Base-by-base conservation (phyloP, 2,888 invertebrate genomes). In the Sinohyriopsis cumingii region DNA sequence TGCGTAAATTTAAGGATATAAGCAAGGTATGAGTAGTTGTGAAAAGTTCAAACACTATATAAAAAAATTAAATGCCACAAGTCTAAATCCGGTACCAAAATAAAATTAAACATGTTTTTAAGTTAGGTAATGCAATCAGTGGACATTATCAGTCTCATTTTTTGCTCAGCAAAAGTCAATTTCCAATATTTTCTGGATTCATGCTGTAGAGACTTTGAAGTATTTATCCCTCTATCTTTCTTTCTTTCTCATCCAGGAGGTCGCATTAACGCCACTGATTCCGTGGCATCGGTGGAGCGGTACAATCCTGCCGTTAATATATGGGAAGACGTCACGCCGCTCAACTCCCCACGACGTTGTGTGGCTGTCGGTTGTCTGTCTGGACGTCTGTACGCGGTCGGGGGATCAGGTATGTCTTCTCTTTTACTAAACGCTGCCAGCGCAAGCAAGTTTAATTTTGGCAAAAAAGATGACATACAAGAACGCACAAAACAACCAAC, bases 371-470 rank as follows among this genome's bases (percentile, higher is more conserved):
- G 81, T 3, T 55, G 77, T 45, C 65, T 76, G 22, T 74, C 76
- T 63, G 84, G 84, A 5, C 75, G 78, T 20, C 65, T 85, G 22
- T 85, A 84, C 64, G 82, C 84, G 12, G 80, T 83, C 28, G 85
- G 85, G 2, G 85, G 85, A 15, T 84, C 84, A 33, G 84, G 85
- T 84, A 71, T 61, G 60, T 60, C 25, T 25, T 54, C 2, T 61
- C 18, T 22, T 18, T 3, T 59, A 59, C 22, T 15, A 45, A 15
- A 45, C 15, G 9, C 45, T 15, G 45, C 15, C 45, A 59, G 59
- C 19, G 15, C 24, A 24, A 22, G 59, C 22, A 59, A 24, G 59
- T 15, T 18, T 59, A 19, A 59, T 24, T 18, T 59, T 59, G 4
- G 18, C 59, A 59, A 59, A 15, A 9, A 24, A 33, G 33, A 33